Percentiles rank a stretch among this genome's conserved stretches.
phyloP scores from a whole-genome alignment of 2,113 vertebrate genomes.

The Sciurus niger region DNA sequence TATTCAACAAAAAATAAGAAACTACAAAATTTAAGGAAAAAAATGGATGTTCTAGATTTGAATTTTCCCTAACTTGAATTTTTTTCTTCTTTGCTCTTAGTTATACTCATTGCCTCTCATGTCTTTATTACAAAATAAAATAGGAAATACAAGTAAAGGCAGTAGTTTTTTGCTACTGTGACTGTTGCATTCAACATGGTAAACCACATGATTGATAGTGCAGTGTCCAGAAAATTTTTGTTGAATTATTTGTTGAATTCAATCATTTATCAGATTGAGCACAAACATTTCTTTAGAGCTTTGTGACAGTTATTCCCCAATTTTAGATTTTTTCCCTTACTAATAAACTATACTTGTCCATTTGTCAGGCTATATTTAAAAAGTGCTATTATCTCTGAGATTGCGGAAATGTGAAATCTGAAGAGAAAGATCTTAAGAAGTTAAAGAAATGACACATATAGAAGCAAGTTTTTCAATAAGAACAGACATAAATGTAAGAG shows the following conservation, averaged over 20 bases:
- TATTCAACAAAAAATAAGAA: slow-evolving; percentile 6
- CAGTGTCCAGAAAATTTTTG: background rate
- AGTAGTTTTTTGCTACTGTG: background rate
- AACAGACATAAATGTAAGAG: background rate
- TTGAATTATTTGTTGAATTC: background rate
- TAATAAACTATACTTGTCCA: background rate
- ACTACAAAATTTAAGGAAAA: background rate
- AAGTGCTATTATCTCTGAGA: background rate
- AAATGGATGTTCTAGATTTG: background rate
- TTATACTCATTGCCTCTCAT: background rate
- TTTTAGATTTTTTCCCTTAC: background rate
- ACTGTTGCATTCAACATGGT: background rate
- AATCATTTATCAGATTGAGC: background rate
- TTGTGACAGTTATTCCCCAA: background rate
- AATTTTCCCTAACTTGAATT: background rate
- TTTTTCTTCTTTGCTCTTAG: slow-evolving; percentile 27
- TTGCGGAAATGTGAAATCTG: background rate
- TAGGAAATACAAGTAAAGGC: background rate
- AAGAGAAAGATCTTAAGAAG: slow-evolving; percentile 15
- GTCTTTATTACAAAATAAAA: slow-evolving; percentile 13
- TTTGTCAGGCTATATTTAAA: background rate
- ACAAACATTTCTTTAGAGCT: background rate
- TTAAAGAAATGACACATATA: background rate
- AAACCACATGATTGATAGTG: background rate
- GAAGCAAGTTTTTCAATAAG: slow-evolving; percentile 15